A percentile compares a stretch with the other conserved stretches of the same genome.
Evolutionary conservation across 2,113 vertebrate genomes (phyloP).

Genomic region (Microtus pennsylvanicus): DNA sequence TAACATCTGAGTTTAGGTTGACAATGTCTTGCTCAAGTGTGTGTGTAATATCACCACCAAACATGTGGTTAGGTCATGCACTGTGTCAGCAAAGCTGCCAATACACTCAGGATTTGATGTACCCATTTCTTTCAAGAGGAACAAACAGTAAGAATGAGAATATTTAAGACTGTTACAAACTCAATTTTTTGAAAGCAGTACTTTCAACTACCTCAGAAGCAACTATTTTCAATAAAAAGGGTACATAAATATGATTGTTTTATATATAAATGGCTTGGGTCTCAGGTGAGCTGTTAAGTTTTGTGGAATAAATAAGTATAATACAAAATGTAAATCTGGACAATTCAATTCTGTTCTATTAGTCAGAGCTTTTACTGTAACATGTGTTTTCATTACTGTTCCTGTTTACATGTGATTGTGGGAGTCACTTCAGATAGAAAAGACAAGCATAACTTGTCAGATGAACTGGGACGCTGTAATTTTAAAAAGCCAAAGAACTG

Average conservation of each 20-base stretch:
- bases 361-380: not conserved
- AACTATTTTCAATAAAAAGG: not conserved
- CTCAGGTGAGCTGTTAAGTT: not conserved
- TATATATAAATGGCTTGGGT: not conserved
- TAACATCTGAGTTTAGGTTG: not conserved
- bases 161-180: conserved; percentile 13
- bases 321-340: not conserved
- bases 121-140: not conserved
- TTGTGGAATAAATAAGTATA: not conserved
- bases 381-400: not conserved
- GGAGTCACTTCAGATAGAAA: not conserved
- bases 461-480: not conserved
- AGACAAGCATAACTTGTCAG: not conserved
- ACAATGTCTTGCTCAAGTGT: not conserved
- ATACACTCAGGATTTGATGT: not conserved
- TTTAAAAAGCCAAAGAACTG: not conserved
- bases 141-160: not conserved
- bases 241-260: not conserved
- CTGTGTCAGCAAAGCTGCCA: not conserved
- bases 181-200: not conserved
- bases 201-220: not conserved
- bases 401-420: not conserved
- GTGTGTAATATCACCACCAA: not conserved
- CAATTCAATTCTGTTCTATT: not conserved
- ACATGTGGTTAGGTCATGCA: not conserved